Percentiles rank a stretch among this genome's conserved stretches.
Conservation (phyloP, 2,888 invertebrate species). For the Lithophane leautieri region DNA sequence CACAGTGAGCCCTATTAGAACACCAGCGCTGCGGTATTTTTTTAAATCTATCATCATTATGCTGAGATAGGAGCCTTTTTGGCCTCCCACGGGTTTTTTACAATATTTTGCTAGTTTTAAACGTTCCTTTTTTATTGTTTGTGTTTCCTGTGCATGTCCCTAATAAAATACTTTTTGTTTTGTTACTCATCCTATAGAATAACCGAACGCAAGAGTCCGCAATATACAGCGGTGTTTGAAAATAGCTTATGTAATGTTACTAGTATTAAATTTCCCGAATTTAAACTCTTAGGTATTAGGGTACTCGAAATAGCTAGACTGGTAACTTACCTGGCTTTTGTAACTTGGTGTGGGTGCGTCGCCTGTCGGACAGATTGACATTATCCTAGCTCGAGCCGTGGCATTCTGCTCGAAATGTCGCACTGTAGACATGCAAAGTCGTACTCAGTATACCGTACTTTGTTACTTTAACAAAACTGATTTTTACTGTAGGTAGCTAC, state of each 20-base stretch:
- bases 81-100: too few relatives aligned
- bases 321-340: slow-evolving; percentile 58
- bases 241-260: background rate
- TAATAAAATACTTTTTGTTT: too few relatives aligned
- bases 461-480: slow-evolving; percentile 34
- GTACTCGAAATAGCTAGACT: slow-evolving; percentile 35
- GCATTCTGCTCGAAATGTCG: slow-evolving; percentile 72
- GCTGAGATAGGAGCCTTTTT: too few relatives aligned
- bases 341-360: slow-evolving; percentile 51
- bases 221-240: background rate
- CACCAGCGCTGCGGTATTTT: too few relatives aligned
- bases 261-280: background rate
- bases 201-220: background rate
- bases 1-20: too few relatives aligned
- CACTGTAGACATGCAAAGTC: slow-evolving; percentile 64
- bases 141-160: too few relatives aligned
- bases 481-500: slow-evolving; percentile 14
- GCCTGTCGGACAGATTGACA: slow-evolving; percentile 68
- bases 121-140: too few relatives aligned
- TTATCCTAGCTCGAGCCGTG: slow-evolving; percentile 69
- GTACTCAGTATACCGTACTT: slow-evolving; percentile 58
- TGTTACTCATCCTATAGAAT: too few relatives aligned
- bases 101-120: too few relatives aligned
- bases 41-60: too few relatives aligned
- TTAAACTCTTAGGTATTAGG: slow-evolving; percentile 19